Conservation (phyloP, 2,797 vertebrate genomes). For the Enteromius fasciolatus region DNA sequence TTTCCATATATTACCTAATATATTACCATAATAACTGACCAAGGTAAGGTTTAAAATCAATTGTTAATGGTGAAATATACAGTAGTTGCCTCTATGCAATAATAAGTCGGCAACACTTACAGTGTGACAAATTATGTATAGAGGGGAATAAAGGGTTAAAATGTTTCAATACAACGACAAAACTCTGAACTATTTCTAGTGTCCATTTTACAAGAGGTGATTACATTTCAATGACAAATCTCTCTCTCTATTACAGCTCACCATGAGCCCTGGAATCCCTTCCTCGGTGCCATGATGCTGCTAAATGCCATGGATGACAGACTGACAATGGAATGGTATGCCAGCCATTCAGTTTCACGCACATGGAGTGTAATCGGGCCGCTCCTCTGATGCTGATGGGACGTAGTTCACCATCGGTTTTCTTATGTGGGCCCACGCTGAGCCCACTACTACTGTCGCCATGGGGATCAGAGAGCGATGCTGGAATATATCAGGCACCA, state of each 20-base stretch:
- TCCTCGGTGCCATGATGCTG: slow-evolving; percentile 42
- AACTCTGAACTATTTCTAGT: slow-evolving; percentile 44
- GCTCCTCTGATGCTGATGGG: slow-evolving; percentile 13
- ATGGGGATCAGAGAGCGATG: background rate
- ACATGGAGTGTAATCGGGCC: slow-evolving; percentile 21
- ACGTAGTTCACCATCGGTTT: slow-evolving; percentile 23
- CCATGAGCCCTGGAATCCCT: slow-evolving; percentile 25
- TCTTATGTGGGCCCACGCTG: slow-evolving; percentile 30
- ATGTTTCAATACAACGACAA: slow-evolving; percentile 50
- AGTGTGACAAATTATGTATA: slow-evolving; percentile 34
- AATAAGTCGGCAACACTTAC: slow-evolving; percentile 30
- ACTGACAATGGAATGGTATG: slow-evolving; percentile 58
- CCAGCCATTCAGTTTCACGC: slow-evolving; percentile 47
- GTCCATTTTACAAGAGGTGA: slow-evolving; percentile 44
- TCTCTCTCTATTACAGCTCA: slow-evolving; percentile 24
- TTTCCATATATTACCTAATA: background rate
- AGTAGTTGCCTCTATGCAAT: slow-evolving; percentile 29
- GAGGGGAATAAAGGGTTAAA: slow-evolving; percentile 3
- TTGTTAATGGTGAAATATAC: slow-evolving; percentile 38
- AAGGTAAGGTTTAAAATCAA: slow-evolving; percentile 1
- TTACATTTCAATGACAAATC: slow-evolving; percentile 43
- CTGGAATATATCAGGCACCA: slow-evolving; percentile 48
- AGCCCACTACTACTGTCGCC: slow-evolving; percentile 22
- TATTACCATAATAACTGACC: background rate
- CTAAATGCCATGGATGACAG: slow-evolving; percentile 55